Evolutionary conservation across 2,113 vertebrate species (phyloP).

Genomic region (Bathybates hornii): DNA sequence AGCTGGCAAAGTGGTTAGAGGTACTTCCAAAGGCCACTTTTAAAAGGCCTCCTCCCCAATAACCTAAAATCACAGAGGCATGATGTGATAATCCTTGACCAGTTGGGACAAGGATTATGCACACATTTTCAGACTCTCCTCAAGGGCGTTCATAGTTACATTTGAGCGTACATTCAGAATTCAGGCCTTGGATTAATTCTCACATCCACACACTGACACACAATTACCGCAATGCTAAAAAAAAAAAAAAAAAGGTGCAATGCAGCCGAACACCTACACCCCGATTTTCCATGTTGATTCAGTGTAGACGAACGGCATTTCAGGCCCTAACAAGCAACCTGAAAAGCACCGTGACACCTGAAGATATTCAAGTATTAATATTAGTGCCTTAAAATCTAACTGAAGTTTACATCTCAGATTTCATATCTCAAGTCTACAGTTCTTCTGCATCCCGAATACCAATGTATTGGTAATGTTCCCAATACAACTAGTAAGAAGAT

Average conservation of each 20-base stretch:
- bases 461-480: rapidly evolving
- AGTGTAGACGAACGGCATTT: not conserved
- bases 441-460: not conserved
- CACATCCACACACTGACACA: not conserved
- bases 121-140: not conserved
- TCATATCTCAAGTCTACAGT: not conserved
- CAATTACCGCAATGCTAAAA: not conserved
- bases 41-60: not conserved
- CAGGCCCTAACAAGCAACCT: not conserved
- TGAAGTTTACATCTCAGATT: not conserved
- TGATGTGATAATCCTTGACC: not conserved
- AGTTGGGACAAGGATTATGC: not conserved
- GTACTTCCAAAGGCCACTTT: not conserved
- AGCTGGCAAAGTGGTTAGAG: not conserved
- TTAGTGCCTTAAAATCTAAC: not conserved
- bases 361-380: not conserved
- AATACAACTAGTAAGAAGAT: not conserved
- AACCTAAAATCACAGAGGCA: not conserved
- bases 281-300: not conserved
- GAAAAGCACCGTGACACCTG: not conserved
- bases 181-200: not conserved
- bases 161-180: not conserved
- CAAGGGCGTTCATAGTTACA: not conserved
- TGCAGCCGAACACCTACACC: not conserved
- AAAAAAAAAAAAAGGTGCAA: not conserved